Evolutionary conservation across 2,888 invertebrate genomes (phyloP).

Genomic region (Nemapogon koenigi): DNA sequence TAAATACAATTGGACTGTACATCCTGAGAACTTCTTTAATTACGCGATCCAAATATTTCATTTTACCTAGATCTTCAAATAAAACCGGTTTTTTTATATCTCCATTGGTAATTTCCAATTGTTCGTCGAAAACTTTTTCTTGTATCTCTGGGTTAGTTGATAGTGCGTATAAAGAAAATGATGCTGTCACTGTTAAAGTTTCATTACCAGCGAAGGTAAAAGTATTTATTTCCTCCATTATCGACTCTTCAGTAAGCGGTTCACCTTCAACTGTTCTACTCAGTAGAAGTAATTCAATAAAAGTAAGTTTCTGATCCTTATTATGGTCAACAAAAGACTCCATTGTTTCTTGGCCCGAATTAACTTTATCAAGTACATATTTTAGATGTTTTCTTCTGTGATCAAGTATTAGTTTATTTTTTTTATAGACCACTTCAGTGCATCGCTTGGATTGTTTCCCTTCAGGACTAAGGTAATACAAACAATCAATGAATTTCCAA

Average conservation of each 20-base stretch:
- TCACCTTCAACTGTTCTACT: neutral
- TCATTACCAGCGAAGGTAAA: slow-evolving; percentile 4
- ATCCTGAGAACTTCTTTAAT: slow-evolving; percentile 1
- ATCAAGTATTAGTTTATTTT: neutral
- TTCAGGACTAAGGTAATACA: neutral
- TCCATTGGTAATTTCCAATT: neutral
- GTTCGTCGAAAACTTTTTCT: slow-evolving; percentile 3
- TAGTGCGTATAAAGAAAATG: neutral
- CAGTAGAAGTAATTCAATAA: slow-evolving; percentile 3
- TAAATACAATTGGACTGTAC: slow-evolving; percentile 1
- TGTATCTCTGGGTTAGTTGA: slow-evolving; percentile 2
- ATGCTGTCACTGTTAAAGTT: neutral
- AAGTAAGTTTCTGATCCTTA: neutral
- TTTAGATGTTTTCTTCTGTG: neutral
- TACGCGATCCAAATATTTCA: slow-evolving; percentile 1
- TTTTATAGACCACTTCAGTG: neutral
- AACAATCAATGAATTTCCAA: neutral
- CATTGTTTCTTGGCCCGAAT: neutral
- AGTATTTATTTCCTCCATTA: neutral
- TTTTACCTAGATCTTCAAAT: neutral
- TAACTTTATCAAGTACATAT: neutral
- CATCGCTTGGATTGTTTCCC: neutral
- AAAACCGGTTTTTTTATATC: slow-evolving; percentile 1
- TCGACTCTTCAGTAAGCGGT: neutral
- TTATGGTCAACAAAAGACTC: neutral